Evolutionary conservation across 2,797 vertebrate genomes (phyloP).

Genomic region (Rhynchotus rufescens): DNA sequence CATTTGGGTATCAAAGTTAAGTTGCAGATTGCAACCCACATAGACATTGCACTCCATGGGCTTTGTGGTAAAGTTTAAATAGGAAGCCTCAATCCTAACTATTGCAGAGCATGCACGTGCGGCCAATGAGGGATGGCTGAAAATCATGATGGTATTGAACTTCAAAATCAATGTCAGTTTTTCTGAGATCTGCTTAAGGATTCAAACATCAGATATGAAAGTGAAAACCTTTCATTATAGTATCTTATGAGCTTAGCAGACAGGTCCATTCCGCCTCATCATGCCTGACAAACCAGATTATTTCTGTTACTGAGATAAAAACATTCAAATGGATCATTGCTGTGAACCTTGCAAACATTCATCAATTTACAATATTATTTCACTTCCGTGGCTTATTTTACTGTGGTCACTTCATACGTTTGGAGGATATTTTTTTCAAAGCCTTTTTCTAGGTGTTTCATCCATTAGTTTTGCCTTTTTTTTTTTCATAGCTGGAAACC

Average conservation of each 20-base stretch:
- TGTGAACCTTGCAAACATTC: neutral
- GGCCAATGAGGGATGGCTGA: neutral
- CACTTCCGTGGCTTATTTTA: neutral
- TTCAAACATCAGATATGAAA: neutral
- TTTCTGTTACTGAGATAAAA: neutral
- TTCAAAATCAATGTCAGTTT: neutral
- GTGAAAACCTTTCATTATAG: neutral
- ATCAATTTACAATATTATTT: neutral
- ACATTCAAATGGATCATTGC: neutral
- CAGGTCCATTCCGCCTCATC: neutral
- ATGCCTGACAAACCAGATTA: neutral
- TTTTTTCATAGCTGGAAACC: neutral
- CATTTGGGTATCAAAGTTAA: neutral
- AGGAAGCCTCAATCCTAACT: neutral
- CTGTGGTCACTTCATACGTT: neutral
- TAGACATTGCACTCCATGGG: neutral
- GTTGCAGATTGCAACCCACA: neutral
- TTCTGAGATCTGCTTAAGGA: neutral
- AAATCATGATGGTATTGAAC: neutral
- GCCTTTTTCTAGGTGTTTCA: neutral
- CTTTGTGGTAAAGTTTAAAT: neutral
- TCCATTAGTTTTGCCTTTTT: neutral
- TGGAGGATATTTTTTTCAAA: neutral
- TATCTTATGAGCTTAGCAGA: neutral
- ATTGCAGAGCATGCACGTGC: accelerated